These are phyloP conservation scores for Spodoptera picta DNA, from an alignment of 2,888 invertebrate genomes.

Conservation along the genomic window DNA sequence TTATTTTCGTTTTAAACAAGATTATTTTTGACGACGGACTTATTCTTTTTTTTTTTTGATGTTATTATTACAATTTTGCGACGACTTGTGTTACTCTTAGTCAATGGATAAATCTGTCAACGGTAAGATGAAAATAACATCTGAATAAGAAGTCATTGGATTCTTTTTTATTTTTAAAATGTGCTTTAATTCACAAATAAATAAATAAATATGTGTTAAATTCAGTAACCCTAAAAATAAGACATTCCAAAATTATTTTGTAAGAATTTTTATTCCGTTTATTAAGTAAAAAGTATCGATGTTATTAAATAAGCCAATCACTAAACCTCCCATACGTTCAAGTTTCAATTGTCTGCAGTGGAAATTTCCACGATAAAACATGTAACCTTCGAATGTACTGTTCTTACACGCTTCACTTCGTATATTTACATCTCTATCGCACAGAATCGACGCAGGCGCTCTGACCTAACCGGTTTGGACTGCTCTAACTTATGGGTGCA, in stretches of 20 bases:
- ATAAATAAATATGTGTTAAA: too few relatives aligned
- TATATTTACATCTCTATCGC: conserved; percentile 73
- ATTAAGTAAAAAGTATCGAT: conserved; percentile 49
- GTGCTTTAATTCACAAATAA: too few relatives aligned
- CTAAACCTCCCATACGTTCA: conserved; percentile 77
- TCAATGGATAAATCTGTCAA: too few relatives aligned
- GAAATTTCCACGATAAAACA: conserved; percentile 87
- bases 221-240: too few relatives aligned
- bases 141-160: too few relatives aligned
- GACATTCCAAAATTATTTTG: too few relatives aligned
- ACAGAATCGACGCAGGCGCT: conserved; percentile 84
- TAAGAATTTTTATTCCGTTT: too few relatives aligned
- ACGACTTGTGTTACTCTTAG: too few relatives aligned
- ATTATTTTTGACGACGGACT: not conserved
- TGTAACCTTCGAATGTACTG: conserved; percentile 80
- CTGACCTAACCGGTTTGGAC: conserved; percentile 79
- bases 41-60: too few relatives aligned
- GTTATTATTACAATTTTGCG: too few relatives aligned
- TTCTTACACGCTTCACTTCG: conserved; percentile 65
- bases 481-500: conserved; percentile 66
- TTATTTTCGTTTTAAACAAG: not conserved
- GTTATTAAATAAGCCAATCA: conserved; percentile 60
- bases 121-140: too few relatives aligned
- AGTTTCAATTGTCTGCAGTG: conserved; percentile 88
- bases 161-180: too few relatives aligned